These are phyloP conservation scores for Xylocopa sonorina DNA, from an alignment of 1,140 invertebrate species.

Conservation along the genomic window DNA sequence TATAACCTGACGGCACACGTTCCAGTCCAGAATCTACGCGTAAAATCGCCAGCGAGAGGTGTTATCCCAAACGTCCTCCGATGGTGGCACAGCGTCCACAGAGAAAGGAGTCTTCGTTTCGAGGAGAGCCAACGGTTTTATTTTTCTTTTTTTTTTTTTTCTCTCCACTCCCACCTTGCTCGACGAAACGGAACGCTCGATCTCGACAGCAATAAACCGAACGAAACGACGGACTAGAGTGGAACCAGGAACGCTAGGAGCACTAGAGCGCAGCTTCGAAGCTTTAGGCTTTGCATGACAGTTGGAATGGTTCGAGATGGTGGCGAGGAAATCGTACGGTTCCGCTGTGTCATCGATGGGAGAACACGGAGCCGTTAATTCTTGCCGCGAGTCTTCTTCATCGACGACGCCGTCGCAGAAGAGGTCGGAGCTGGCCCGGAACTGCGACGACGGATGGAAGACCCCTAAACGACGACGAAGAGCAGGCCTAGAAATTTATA, in stretches of 20 bases:
- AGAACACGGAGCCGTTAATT: conserved; percentile 57
- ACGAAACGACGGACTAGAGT: no score
- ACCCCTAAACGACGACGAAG: conserved; percentile 66
- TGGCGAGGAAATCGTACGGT: background rate
- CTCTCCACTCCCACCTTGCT: no score
- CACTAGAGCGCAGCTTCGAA: background rate
- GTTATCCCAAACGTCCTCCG: conserved; percentile 42
- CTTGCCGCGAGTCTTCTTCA: conserved; percentile 59
- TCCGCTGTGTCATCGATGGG: conserved; percentile 32
- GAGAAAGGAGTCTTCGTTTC: background rate
- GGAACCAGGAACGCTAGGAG: background rate
- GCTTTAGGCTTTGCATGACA: background rate
- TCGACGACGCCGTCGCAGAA: conserved; percentile 34
- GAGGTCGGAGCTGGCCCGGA: conserved; percentile 26
- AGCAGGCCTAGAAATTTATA: conserved; percentile 70
- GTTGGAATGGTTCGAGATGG: background rate
- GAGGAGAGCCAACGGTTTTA: no score
- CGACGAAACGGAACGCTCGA: background rate
- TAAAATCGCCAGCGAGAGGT: conserved; percentile 35
- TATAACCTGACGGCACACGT: conserved; percentile 59
- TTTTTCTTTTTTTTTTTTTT: no score
- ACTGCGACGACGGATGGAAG: conserved; percentile 57
- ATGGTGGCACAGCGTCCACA: conserved; percentile 27
- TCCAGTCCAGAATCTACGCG: conserved; percentile 49
- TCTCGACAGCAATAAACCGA: conserved; percentile 16